These are phyloP conservation scores for Cephus cinctus DNA, from an alignment of 1,140 invertebrate genomes.

Conservation along the genomic window DNA sequence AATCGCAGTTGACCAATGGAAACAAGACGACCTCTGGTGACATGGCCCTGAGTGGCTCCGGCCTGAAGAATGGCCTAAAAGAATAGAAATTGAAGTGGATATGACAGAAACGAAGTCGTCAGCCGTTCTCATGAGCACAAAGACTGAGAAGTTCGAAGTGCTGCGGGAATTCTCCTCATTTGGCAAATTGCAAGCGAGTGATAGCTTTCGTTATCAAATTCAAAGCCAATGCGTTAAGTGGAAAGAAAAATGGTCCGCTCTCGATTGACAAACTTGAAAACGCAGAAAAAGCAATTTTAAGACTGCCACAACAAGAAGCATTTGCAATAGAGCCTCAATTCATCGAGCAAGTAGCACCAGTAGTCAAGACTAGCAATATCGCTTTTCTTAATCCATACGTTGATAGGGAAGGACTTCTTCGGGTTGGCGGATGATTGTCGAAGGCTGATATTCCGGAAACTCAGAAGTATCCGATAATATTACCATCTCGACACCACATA, in stretches of 20 bases:
- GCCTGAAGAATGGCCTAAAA: slow-evolving; percentile 6
- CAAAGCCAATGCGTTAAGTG: slow-evolving; percentile 2
- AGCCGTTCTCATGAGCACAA: slow-evolving; percentile 5
- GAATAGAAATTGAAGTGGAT: slow-evolving; percentile 1
- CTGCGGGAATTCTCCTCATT: slow-evolving; percentile 6
- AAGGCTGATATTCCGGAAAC: slow-evolving; percentile 30
- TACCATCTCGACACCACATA: slow-evolving; percentile 30
- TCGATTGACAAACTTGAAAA: not conserved
- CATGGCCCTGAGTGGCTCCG: slow-evolving; percentile 24
- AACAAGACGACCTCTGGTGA: slow-evolving; percentile 43
- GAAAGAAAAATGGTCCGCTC: slow-evolving; percentile 1
- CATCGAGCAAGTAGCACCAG: not conserved
- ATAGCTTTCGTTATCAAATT: slow-evolving; percentile 10
- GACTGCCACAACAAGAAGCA: not conserved
- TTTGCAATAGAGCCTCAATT: not conserved
- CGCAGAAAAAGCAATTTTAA: not conserved
- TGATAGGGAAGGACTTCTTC: slow-evolving; percentile 35
- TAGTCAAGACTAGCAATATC: slow-evolving; percentile 15
- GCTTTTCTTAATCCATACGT: slow-evolving; percentile 35
- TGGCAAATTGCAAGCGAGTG: slow-evolving; percentile 1
- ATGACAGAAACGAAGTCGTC: not conserved
- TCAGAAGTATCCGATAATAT: slow-evolving; percentile 43
- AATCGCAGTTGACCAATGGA: slow-evolving; percentile 2
- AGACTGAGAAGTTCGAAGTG: slow-evolving; percentile 10
- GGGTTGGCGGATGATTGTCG: slow-evolving; percentile 44